Conservation (phyloP, 2,888 invertebrate genomes). For the Leucophora obtusa region DNA sequence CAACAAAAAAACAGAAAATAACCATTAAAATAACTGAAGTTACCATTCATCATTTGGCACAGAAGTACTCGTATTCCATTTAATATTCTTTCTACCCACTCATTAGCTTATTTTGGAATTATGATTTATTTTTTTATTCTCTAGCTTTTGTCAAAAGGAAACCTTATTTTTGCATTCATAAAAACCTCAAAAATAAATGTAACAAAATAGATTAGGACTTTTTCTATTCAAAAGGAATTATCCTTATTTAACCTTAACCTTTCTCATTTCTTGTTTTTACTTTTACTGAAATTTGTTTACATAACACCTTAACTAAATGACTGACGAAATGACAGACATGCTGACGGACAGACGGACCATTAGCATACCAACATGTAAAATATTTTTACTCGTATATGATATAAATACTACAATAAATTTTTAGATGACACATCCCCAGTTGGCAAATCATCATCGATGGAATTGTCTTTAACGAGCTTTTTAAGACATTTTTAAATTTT, state of each 20-base stretch:
- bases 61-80: not conserved
- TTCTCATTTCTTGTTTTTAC: not conserved
- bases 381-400: not conserved
- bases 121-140: not conserved
- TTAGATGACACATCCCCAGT: no score
- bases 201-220: not conserved
- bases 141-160: not conserved
- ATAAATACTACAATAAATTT: no score
- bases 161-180: not conserved
- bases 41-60: not conserved
- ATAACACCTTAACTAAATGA: not conserved
- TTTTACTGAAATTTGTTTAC: not conserved
- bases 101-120: not conserved
- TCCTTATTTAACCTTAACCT: slow-evolving; percentile 19
- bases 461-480: no score
- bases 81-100: not conserved
- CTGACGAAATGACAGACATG: not conserved
- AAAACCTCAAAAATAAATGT: not conserved
- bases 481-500: no score
- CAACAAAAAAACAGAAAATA: not conserved
- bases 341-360: not conserved
- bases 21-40: not conserved
- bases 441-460: no score
- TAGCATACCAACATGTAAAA: not conserved
- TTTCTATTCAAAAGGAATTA: not conserved